phyloP scores from a whole-genome alignment of 2,113 vertebrate genomes.

The Oceanodroma tethys region DNA sequence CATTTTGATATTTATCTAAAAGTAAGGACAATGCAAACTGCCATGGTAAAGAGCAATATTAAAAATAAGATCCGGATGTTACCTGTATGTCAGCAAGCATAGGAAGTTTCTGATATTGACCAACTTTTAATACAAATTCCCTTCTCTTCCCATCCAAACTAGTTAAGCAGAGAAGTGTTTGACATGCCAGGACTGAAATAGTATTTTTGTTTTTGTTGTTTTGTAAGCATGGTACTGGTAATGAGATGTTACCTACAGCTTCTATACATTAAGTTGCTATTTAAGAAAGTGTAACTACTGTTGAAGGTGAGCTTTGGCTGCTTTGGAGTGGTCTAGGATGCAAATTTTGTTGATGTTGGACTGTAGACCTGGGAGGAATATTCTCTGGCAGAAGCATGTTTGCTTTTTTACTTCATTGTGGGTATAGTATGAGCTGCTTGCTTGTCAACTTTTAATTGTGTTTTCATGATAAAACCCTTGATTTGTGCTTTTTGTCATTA shows the following conservation, averaged over 20 bases:
- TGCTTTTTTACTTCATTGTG: background rate
- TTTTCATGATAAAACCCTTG: background rate
- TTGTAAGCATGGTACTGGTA: background rate
- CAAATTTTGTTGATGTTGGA: background rate
- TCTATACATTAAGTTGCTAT: background rate
- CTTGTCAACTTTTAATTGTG: background rate
- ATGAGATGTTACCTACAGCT: background rate
- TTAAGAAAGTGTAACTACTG: rapidly evolving
- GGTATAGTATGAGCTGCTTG: background rate
- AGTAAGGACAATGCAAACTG: background rate
- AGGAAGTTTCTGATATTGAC: background rate
- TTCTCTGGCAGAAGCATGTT: background rate
- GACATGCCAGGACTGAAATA: background rate
- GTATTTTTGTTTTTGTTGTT: background rate
- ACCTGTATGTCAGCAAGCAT: background rate
- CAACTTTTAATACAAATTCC: background rate
- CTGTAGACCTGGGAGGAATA: background rate
- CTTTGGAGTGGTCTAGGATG: background rate
- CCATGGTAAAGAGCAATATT: background rate
- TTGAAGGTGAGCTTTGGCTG: background rate
- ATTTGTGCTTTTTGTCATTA: background rate
- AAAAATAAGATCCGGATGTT: background rate
- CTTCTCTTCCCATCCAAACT: background rate
- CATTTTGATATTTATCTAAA: background rate
- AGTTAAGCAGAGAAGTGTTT: background rate